These are phyloP conservation scores for Crocuta crocuta DNA, from an alignment of 2,113 vertebrate species.

Conservation along the genomic window DNA sequence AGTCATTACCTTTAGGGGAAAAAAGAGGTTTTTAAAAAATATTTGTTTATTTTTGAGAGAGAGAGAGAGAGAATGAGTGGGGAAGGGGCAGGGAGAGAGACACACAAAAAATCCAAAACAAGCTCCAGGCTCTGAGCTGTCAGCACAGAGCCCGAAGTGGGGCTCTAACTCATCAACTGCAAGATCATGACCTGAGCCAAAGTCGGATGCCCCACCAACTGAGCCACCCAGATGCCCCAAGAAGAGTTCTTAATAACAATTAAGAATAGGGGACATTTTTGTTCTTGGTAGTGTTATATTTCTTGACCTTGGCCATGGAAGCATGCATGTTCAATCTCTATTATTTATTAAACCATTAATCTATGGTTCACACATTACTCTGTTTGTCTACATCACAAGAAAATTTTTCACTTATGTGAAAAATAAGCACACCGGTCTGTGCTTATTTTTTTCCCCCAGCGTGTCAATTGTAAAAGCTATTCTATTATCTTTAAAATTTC, in stretches of 20 bases:
- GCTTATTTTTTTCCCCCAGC: not conserved
- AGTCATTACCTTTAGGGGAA: not conserved
- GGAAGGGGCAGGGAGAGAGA: too few relatives aligned
- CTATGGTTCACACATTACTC: not conserved
- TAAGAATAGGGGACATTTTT: not conserved
- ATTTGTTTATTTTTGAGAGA: too few relatives aligned
- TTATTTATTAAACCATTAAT: not conserved
- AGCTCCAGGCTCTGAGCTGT: too few relatives aligned
- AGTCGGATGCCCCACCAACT: too few relatives aligned
- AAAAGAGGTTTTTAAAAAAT: too few relatives aligned
- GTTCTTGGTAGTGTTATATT: not conserved
- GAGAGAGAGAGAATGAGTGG: too few relatives aligned
- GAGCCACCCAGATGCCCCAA: too few relatives aligned
- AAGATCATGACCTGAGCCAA: too few relatives aligned
- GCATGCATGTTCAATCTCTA: not conserved
- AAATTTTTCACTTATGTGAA: slow-evolving; percentile 42
- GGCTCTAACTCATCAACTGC: too few relatives aligned
- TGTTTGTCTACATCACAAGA: not conserved
- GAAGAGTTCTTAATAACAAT: not conserved
- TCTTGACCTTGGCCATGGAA: not conserved
- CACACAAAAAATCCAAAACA: too few relatives aligned
- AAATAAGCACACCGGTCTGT: not conserved
- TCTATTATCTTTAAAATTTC: slow-evolving; percentile 39
- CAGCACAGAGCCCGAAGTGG: too few relatives aligned
- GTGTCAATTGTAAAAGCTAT: slow-evolving; percentile 9